Evolutionary conservation across 2,888 invertebrate species (phyloP), one percentile per base, ranked within the genome.

Genomic region (Crocallis elinguaria): DNA sequence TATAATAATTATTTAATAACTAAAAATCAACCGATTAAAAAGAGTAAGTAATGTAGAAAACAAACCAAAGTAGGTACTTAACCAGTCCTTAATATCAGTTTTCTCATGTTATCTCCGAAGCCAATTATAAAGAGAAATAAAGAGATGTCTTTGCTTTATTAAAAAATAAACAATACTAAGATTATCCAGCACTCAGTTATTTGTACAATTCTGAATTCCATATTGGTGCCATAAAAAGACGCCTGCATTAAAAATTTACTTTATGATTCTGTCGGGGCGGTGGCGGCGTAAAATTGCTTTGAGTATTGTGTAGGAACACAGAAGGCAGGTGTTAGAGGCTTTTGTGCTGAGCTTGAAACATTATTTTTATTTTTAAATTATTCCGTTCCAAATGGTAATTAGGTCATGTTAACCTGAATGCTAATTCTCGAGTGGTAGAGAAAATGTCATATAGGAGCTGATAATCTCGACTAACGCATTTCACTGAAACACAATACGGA

Each of bases 231-330:
- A 21, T 44, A 41, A 45, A 52, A 52, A 44, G 25, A 42, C 38
- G 45, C 29, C 45, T 55, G 23, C 48, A 62, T 67, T 60, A 65
- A 64, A 67, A 64, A 67, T 66, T 60, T 50, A 62, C 39, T 53
- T 59, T 63, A 64, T 64, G 64, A 58, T 56, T 64, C 62, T 55
- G 49, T 53, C 53, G 38, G 44, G 58, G 21, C 30, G 36, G 25
- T n/a, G n/a, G n/a, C n/a, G n/a, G n/a, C n/a, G 65, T 41, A 45
- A 67, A 66, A 62, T 73, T 67, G 64, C 63, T 68, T 62, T 35
- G 49, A 55, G 51, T 57, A 60, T 65, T 53, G 38, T 42, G 55
- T 52, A 67, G 67, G 50, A 46, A 41, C 32, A 29, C 27, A 7
- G 41, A 39, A 25, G 33, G 41, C 54, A 55, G 48, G 45, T 50